Evolutionary conservation across 64 coral and sea anemone genomes (phyloP), one percentile per base, ranked within the genome.

Genomic region (Montipora cactus): DNA sequence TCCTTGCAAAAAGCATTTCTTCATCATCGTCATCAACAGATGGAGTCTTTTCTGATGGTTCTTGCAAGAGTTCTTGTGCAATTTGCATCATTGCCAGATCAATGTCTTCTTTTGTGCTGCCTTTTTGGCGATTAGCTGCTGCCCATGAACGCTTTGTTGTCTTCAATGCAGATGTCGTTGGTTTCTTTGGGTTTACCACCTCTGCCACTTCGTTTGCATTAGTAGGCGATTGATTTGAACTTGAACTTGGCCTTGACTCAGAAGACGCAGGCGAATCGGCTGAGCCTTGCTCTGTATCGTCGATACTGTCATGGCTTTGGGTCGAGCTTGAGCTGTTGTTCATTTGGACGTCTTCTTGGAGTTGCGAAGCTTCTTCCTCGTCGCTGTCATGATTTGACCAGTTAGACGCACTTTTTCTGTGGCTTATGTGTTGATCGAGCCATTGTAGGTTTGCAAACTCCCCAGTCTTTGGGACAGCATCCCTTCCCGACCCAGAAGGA

Each of bases 41-140:
- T 25, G 25, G 16, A 25, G 50, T 20, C 74, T 89, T 89, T 37
- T 77, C 71, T 15, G 88, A 61, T 79, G 55, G 74, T 44, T 89
- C 74, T 89, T 89, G 51, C 9, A 89, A 55, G 10, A 79, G 72
- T 77, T 78, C 79, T 89, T 79, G 50, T 59, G 88, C 88, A 79
- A 89, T 79, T 79, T 89, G 74, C 76, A 89, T 79, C 88, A 79
- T 67, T 79, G 75, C 55, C 88, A 89, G 88, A 55, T 89, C 25
- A 25, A 89, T 25, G 25, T 25, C 75, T 10, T 89, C 58, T 89
- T 48, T 37, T 72, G n/a, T 78, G 11, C 75, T 55, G 3, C 19
- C 74, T 55, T 89, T 89, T 89, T 18, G 88, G 59, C 53, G 52
- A 89, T 89, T 89, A 58, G 88, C 16, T 78, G 73, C 53, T 79